A percentile compares a stretch with the other conserved stretches of the same genome.
Conservation (phyloP, 2,113 vertebrate species). For the Larimichthys polyactis region DNA sequence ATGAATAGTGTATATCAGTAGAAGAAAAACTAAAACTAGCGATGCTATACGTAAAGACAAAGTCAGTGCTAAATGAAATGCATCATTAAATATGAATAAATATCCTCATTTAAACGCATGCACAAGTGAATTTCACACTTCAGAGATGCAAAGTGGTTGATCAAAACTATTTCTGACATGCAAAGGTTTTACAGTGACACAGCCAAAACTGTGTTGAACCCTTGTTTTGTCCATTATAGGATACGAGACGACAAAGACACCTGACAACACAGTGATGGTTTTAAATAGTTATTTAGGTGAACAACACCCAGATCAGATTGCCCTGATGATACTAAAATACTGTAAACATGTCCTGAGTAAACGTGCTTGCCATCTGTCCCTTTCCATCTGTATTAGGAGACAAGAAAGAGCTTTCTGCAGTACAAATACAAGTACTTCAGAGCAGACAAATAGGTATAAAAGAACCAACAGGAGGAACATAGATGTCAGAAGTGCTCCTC, state of each 20-base stretch:
- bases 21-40: neutral
- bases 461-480: slow-evolving; percentile 18
- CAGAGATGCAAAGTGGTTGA: too few relatives aligned
- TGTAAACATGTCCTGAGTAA: neutral
- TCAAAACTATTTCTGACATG: neutral
- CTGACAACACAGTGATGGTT: neutral
- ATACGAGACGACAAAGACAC: neutral
- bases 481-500: slow-evolving; percentile 32
- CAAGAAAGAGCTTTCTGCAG: neutral
- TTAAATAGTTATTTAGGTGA: neutral
- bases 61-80: neutral
- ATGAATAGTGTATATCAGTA: neutral
- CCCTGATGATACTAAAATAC: neutral
- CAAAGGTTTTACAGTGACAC: neutral
- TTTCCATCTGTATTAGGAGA: slow-evolving; percentile 18
- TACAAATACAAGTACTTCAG: neutral
- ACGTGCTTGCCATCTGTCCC: neutral
- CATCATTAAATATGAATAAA: neutral
- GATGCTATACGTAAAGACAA: neutral
- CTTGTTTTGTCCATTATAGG: neutral
- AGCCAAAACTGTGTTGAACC: neutral
- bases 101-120: neutral
- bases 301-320: neutral
- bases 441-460: slow-evolving; percentile 31
- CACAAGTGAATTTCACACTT: neutral